Evolutionary conservation across 2,888 invertebrate species (phyloP).

Genomic region (Heteromurus nitidus): DNA sequence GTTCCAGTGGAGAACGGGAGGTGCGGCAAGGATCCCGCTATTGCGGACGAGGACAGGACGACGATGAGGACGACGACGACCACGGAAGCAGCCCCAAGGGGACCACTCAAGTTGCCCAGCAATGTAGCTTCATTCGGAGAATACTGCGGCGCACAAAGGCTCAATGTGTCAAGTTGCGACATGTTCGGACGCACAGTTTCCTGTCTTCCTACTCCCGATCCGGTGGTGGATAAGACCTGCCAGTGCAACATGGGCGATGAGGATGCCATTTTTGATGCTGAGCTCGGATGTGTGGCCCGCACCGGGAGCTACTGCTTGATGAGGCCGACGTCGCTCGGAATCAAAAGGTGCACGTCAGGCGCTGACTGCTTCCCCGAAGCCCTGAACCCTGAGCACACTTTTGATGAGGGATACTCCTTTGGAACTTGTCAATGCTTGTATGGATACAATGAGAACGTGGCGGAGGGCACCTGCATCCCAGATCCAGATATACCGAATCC

Average conservation of each 20-base stretch:
- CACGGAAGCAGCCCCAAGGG: too few species aligned
- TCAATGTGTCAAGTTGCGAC: too few species aligned
- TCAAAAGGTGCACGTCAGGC: background rate
- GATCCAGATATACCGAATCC: constrained; percentile 7
- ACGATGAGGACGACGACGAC: background rate
- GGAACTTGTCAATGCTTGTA: background rate
- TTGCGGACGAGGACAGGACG: background rate
- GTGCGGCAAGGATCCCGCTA: background rate
- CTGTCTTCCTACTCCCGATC: too few species aligned
- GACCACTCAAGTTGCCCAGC: too few species aligned
- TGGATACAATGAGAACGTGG: background rate
- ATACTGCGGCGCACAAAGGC: too few species aligned
- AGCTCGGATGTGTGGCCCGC: background rate
- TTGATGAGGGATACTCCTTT: constrained; percentile 3
- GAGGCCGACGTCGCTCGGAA: background rate
- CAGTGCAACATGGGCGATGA: constrained; percentile 11
- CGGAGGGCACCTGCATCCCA: background rate
- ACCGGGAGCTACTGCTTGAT: background rate
- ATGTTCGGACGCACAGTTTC: too few species aligned
- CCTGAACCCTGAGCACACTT: too few species aligned
- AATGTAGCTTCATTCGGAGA: too few species aligned
- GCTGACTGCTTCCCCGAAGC: constrained; percentile 7
- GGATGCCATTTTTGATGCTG: background rate
- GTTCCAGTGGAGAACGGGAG: background rate
- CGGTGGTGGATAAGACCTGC: constrained; percentile 3